These are phyloP conservation scores for Dendropsophus ebraccatus DNA, from an alignment of 2,113 vertebrate genomes.

Conservation along the genomic window DNA sequence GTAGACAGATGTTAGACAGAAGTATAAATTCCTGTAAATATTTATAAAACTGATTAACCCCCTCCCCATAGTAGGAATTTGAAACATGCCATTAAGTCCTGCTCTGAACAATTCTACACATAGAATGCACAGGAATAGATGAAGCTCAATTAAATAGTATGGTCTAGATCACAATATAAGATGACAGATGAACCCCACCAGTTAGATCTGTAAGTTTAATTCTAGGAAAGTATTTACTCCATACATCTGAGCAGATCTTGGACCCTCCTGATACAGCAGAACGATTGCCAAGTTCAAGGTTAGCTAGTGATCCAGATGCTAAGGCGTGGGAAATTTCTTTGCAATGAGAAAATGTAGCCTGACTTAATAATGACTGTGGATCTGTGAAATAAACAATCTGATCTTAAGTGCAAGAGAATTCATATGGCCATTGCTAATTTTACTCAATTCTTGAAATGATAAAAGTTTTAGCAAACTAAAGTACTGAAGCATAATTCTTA, in stretches of 20 bases:
- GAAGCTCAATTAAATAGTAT: not conserved
- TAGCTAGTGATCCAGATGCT: conserved; percentile 59
- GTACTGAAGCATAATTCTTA: too few species aligned
- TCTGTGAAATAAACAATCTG: conserved; percentile 56
- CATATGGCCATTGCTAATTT: conserved; percentile 49
- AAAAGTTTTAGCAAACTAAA: not conserved
- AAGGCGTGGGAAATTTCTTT: conserved; percentile 58
- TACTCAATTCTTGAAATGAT: conserved; percentile 3
- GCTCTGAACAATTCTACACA: not conserved
- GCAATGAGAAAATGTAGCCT: conserved; percentile 56
- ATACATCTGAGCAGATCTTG: conserved; percentile 54
- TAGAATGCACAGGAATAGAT: not conserved
- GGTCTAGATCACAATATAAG: conserved; percentile 1
- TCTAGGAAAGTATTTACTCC: conserved; percentile 50
- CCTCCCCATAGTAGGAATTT: conserved; percentile 33
- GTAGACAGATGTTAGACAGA: conserved; percentile 24
- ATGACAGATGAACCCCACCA: conserved; percentile 30
- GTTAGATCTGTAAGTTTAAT: not conserved
- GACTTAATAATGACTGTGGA: conserved; percentile 46
- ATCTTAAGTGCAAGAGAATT: conserved; percentile 52
- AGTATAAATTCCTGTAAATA: conserved; percentile 38
- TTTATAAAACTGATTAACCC: conserved; percentile 50
- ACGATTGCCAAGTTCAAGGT: conserved; percentile 45
- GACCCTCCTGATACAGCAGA: conserved; percentile 20
- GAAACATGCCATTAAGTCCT: not conserved